Percentiles rank a stretch among this genome's conserved stretches.
These are phyloP conservation scores for Corticium candelabrum DNA, from an alignment of 37 sponge, comb jelly and placozoan genomes.

Conservation along the genomic window DNA sequence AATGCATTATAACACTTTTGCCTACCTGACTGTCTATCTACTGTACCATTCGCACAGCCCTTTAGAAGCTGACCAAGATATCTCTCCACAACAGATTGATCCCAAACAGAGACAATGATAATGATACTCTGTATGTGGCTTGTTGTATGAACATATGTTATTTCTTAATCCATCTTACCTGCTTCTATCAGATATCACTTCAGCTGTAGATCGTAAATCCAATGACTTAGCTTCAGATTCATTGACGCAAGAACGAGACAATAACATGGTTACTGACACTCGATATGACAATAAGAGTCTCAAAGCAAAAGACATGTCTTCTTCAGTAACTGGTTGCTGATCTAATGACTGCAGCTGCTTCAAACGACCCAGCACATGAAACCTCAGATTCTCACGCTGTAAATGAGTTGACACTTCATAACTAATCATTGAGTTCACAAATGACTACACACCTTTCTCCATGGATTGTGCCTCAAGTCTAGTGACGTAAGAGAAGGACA, in stretches of 20 bases:
- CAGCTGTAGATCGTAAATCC: conserved; percentile 40
- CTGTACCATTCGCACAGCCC: too few species aligned
- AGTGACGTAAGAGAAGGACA: conserved; percentile 45
- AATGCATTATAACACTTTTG: too few species aligned
- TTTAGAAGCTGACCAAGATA: too few species aligned
- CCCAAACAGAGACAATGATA: too few species aligned
- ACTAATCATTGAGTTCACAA: conserved; percentile 5
- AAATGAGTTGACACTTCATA: background rate
- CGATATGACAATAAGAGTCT: conserved; percentile 26
- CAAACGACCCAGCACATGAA: conserved; percentile 31
- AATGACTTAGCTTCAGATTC: conserved; percentile 22
- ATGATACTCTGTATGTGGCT: too few species aligned
- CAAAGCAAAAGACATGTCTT: conserved; percentile 26
- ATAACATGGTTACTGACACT: conserved; percentile 55
- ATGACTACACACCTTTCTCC: conserved; percentile 51
- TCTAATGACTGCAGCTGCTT: conserved; percentile 29
- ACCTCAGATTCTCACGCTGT: conserved; percentile 11
- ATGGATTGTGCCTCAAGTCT: conserved; percentile 61
- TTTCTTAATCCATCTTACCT: conserved; percentile 23
- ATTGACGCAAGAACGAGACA: conserved; percentile 26
- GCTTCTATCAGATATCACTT: conserved; percentile 18
- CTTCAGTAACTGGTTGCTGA: conserved; percentile 27
- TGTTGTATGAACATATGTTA: too few species aligned
- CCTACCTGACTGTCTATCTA: too few species aligned
- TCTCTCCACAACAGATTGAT: too few species aligned